phyloP scores from a whole-genome alignment of 2,113 vertebrate genomes.

The Cettia cetti region DNA sequence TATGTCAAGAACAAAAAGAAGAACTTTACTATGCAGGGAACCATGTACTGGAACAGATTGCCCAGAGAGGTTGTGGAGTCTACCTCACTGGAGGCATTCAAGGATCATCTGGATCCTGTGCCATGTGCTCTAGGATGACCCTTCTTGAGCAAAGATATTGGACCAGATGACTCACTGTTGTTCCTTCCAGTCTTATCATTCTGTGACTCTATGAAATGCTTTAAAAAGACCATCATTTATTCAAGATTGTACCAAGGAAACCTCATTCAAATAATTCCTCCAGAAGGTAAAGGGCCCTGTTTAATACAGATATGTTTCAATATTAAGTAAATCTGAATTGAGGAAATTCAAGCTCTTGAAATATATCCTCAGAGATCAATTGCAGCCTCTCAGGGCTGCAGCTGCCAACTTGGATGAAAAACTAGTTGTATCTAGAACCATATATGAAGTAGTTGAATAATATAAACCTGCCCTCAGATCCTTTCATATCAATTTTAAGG shows the following conservation, averaged over 20 bases:
- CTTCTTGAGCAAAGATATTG: neutral
- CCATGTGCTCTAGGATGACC: neutral
- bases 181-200: neutral
- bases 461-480: neutral
- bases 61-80: neutral
- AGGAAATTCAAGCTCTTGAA: neutral
- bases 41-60: neutral
- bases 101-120: accelerated
- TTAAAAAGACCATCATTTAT: neutral
- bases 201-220: neutral
- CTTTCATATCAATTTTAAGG: neutral
- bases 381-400: neutral
- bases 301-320: neutral
- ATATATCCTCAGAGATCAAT: neutral
- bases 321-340: neutral
- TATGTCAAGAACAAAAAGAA: neutral
- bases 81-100: neutral
- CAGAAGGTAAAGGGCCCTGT: neutral
- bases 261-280: neutral
- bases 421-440: neutral
- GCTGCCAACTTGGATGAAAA: neutral
- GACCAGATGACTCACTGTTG: neutral
- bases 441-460: neutral
- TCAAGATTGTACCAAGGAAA: neutral
- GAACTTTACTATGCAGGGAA: neutral